phyloP scores from a whole-genome alignment of 2,113 vertebrate species.

The Istiophorus platypterus region DNA sequence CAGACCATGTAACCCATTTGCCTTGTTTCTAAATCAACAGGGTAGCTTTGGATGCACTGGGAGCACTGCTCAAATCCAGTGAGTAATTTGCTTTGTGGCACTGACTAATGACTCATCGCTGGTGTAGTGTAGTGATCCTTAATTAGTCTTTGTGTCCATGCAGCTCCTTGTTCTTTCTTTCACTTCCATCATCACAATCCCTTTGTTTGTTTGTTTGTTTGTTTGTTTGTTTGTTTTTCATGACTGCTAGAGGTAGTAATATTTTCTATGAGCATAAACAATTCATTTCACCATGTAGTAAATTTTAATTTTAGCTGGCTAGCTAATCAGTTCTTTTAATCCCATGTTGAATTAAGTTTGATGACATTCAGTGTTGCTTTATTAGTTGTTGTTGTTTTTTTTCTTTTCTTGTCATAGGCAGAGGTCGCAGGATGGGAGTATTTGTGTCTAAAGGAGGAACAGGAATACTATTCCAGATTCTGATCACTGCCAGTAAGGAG shows the following conservation, averaged over 20 bases:
- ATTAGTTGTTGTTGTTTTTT: constrained; percentile 8
- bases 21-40: constrained; percentile 86
- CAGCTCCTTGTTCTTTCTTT: not conserved
- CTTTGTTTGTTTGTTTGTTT: not conserved
- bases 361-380: constrained; percentile 6
- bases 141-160: constrained; percentile 2
- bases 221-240: not conserved
- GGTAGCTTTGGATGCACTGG: constrained; percentile 96
- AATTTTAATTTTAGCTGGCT: not conserved
- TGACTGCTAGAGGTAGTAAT: not conserved
- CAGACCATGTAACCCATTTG: constrained; percentile 42
- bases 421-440: constrained; percentile 88
- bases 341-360: not conserved
- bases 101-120: constrained; percentile 8
- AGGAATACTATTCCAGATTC: constrained; percentile 91
- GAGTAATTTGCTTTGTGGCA: constrained; percentile 83
- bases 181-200: not conserved
- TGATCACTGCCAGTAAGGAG: constrained; percentile 90
- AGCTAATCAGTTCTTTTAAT: not conserved
- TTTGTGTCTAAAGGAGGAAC: constrained; percentile 95
- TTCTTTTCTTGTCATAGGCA: constrained; percentile 80
- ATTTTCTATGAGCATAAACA: not conserved
- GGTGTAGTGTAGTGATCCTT: constrained; percentile 7
- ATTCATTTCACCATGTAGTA: not conserved
- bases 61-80: constrained; percentile 98